Percentiles rank a stretch among this genome's conserved stretches.
Evolutionary conservation across 1,140 invertebrate genomes (phyloP).

Genomic region (Babylonia areolata): DNA sequence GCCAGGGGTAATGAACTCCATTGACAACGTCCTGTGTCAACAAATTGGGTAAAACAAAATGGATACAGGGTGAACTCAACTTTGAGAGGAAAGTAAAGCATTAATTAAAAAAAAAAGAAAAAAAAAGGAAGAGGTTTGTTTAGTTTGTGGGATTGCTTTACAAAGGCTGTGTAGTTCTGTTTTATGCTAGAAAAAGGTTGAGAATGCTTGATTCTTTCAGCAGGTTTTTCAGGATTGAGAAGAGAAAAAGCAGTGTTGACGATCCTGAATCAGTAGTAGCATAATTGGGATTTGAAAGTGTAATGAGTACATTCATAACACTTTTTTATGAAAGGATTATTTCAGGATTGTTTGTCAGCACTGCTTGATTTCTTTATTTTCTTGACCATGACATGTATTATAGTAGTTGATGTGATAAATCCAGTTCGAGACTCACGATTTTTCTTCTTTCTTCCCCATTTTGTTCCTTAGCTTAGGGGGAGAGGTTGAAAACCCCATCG

Average conservation of each 20-base stretch:
- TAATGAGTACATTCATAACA: background rate
- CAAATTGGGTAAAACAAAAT: background rate
- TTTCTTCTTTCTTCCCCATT: constrained; percentile 77
- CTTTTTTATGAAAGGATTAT: background rate
- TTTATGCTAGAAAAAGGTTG: background rate
- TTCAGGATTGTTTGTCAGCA: background rate
- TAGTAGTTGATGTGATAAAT: constrained; percentile 10
- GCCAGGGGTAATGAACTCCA: background rate
- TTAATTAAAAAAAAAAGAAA: background rate
- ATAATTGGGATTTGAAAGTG: background rate
- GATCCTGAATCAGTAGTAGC: background rate
- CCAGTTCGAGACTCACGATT: constrained; percentile 43
- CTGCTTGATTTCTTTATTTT: background rate
- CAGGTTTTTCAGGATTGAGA: background rate
- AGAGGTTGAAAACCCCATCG: constrained; percentile 69
- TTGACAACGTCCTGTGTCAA: background rate
- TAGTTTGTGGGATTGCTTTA: background rate
- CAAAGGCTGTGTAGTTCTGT: background rate
- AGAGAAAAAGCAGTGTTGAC: background rate
- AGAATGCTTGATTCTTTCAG: background rate
- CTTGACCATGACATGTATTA: background rate
- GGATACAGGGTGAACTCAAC: background rate
- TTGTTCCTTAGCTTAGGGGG: constrained; percentile 77
- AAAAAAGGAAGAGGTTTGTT: background rate
- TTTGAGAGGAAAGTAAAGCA: background rate